phyloP scores from a whole-genome alignment of 2,888 invertebrate genomes.

The Scaptomyza reducta region DNA sequence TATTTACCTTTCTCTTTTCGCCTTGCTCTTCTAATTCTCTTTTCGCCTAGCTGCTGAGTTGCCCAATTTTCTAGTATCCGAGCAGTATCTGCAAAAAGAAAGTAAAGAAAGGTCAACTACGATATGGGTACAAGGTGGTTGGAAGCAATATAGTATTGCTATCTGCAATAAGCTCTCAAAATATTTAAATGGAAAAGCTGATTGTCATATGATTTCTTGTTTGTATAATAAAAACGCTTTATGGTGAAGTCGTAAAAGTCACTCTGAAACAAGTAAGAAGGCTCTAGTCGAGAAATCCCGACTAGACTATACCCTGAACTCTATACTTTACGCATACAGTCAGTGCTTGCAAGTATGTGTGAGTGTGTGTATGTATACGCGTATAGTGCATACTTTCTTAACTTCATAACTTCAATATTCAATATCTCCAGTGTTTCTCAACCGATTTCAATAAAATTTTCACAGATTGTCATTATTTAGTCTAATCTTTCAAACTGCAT shows the following conservation, averaged over 20 bases:
- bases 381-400: too few species aligned
- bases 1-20: slow-evolving; percentile 28
- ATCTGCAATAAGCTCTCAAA: not conserved
- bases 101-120: slow-evolving; percentile 19
- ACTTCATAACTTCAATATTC: too few species aligned
- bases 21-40: slow-evolving; percentile 37
- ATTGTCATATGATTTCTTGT: slow-evolving; percentile 19
- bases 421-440: too few species aligned
- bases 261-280: too few species aligned
- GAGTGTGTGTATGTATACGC: too few species aligned
- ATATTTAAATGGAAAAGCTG: slow-evolving; percentile 1
- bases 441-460: too few species aligned
- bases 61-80: slow-evolving; percentile 5
- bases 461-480: too few species aligned
- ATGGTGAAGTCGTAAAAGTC: slow-evolving; percentile 10
- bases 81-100: slow-evolving; percentile 35
- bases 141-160: not conserved
- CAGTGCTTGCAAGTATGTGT: too few species aligned
- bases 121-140: not conserved
- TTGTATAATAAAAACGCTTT: slow-evolving; percentile 20
- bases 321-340: too few species aligned
- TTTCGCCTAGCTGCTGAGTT: slow-evolving; percentile 8
- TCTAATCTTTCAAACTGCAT: too few species aligned
- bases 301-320: too few species aligned
- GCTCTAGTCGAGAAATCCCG: too few species aligned